Percentiles rank a stretch among this genome's conserved stretches.
Evolutionary conservation across 2,113 vertebrate genomes (phyloP).

Genomic region (Oxyruncus cristatus): DNA sequence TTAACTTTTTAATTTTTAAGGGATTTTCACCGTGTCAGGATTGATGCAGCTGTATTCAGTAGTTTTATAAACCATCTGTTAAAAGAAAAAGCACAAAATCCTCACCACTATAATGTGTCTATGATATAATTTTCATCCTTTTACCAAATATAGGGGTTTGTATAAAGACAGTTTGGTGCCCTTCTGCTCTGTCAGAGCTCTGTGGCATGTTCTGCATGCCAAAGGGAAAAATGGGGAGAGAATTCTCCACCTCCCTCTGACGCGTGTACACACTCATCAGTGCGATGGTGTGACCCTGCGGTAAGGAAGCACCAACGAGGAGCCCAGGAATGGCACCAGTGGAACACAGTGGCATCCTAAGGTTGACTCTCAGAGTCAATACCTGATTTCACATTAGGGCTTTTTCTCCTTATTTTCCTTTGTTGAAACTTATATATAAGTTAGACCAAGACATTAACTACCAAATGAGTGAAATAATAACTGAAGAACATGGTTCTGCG

Average conservation of each 20-base stretch:
- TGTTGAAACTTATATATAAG: neutral
- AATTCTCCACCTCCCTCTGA: neutral
- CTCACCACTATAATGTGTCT: neutral
- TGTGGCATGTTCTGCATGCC: neutral
- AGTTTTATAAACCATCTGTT: neutral
- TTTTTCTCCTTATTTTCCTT: neutral
- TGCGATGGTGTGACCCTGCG: neutral
- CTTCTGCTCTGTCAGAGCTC: neutral
- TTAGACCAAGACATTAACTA: neutral
- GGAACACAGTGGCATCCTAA: neutral
- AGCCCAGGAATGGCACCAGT: neutral
- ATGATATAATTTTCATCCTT: neutral
- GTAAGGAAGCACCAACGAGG: rapidly evolving
- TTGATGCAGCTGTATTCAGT: neutral
- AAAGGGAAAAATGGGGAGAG: neutral
- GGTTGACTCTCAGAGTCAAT: too few relatives aligned
- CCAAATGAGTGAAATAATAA: neutral
- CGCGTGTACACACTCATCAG: rapidly evolving
- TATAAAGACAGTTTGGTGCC: neutral
- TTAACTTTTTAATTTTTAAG: neutral
- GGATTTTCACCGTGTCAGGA: neutral
- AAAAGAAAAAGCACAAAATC: neutral
- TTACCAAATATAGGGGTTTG: neutral
- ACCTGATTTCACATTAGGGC: neutral
- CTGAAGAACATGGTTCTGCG: neutral